Conservation (phyloP, 92 coral and sea anemone species). For the Actinernus sp. region DNA sequence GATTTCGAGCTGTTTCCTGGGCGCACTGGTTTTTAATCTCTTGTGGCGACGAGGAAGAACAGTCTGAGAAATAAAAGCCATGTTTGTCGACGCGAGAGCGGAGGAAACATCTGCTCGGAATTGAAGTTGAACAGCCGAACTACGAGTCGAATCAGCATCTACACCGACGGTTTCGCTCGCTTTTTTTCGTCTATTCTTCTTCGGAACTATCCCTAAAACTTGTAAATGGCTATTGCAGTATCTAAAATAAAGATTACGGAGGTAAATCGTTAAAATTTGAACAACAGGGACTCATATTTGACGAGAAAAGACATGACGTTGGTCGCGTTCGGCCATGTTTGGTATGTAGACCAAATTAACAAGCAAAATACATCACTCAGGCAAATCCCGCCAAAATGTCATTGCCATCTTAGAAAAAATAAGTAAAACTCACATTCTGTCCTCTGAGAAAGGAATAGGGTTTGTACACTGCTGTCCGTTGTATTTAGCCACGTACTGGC, state of each 20-base stretch:
- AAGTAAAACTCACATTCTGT: conserved; percentile 88
- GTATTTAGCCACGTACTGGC: conserved; percentile 99
- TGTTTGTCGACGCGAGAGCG: conserved; percentile 73
- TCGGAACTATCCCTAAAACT: conserved; percentile 97
- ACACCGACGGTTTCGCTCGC: conserved; percentile 72
- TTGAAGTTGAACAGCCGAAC: conserved; percentile 40
- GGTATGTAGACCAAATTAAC: background rate
- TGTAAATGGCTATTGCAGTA: conserved; percentile 99
- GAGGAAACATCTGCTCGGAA: conserved; percentile 82
- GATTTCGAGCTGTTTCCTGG: conserved; percentile 44
- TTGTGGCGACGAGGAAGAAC: conserved; percentile 68
- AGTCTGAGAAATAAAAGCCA: conserved; percentile 74
- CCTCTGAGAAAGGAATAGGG: conserved; percentile 96
- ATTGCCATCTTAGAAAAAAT: conserved; percentile 17
- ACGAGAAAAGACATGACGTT: background rate
- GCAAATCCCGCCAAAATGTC: background rate
- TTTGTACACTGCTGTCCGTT: conserved; percentile 99
- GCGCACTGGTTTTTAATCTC: conserved; percentile 65
- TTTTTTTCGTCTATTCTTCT: conserved; percentile 95
- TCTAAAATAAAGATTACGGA: conserved; percentile 45
- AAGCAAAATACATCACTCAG: no score
- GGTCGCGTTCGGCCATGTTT: background rate
- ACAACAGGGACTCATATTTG: background rate
- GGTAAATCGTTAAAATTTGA: background rate
- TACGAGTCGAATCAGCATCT: conserved; percentile 57